Conservation (phyloP, 92 coral and sea anemone genomes). For the Diadumene lineata region DNA sequence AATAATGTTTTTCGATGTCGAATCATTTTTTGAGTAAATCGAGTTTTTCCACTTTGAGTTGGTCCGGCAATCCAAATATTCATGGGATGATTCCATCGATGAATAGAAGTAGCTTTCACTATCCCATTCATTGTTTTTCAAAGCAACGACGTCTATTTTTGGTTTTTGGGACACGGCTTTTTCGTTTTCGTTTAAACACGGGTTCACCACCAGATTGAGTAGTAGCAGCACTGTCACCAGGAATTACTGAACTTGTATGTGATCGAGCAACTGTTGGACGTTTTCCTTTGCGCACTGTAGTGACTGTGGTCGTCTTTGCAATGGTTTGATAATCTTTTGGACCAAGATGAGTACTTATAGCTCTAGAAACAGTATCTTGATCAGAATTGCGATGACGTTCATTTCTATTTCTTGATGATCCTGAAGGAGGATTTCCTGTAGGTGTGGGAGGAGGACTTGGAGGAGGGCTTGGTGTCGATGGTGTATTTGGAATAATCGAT, state of each 20-base stretch:
- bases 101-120: not conserved
- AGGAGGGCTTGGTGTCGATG: not conserved
- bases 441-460: too few relatives aligned
- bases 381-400: constrained; percentile 6
- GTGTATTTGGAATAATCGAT: not conserved
- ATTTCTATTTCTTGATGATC: not conserved
- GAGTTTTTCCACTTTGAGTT: constrained; percentile 24
- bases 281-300: constrained; percentile 19
- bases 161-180: not conserved
- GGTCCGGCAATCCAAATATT: constrained; percentile 25
- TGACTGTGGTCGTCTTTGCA: constrained; percentile 22
- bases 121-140: not conserved
- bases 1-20: not conserved
- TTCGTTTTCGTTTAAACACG: not conserved
- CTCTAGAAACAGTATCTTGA: constrained; percentile 10
- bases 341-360: not conserved
- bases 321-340: constrained; percentile 18
- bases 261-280: constrained; percentile 1
- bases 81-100: constrained; percentile 25
- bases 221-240: not conserved
- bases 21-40: not conserved
- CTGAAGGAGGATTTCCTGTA: not conserved
- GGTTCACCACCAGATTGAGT: not conserved
- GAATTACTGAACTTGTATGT: not conserved
- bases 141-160: constrained; percentile 2